Evolutionary conservation across 1,140 invertebrate genomes (phyloP).

Genomic region (Hypsibius dujardini): DNA sequence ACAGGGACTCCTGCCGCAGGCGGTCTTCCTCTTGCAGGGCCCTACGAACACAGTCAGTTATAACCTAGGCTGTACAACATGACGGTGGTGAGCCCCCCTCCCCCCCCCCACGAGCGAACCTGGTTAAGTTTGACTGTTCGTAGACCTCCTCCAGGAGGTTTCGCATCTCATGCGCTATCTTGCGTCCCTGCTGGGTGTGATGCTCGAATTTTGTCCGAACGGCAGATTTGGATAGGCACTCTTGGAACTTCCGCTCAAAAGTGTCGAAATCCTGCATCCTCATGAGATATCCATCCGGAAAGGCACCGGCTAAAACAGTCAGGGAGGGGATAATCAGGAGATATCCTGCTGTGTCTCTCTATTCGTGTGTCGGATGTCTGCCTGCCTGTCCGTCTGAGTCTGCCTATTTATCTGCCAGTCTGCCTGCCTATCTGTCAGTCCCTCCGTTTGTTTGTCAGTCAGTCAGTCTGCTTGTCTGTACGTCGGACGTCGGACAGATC

Average conservation of each 20-base stretch:
- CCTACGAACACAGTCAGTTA: constrained; percentile 22
- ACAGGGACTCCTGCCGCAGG: constrained; percentile 56
- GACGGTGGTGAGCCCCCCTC: no score
- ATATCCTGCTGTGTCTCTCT: no score
- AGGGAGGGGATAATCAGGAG: no score
- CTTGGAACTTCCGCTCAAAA: constrained; percentile 63
- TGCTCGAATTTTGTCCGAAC: constrained; percentile 98
- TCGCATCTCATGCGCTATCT: constrained; percentile 54
- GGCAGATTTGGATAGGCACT: constrained; percentile 92
- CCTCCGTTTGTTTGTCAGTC: no score
- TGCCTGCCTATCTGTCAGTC: constrained; percentile 31
- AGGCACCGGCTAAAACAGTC: constrained; percentile 38
- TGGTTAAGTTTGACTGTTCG: constrained; percentile 41
- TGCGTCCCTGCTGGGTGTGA: constrained; percentile 76
- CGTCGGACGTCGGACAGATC: no score
- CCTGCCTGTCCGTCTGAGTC: constrained; percentile 15
- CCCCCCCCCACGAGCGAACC: constrained; percentile 22
- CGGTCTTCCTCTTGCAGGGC: constrained; percentile 40
- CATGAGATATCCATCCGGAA: constrained; percentile 75
- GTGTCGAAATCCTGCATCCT: constrained; percentile 89
- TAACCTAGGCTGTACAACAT: no score
- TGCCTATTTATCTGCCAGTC: constrained; percentile 19
- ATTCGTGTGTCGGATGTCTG: constrained; percentile 24
- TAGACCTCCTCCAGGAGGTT: constrained; percentile 53
- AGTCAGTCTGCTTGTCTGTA: no score